phyloP scores from a whole-genome alignment of 2,888 invertebrate species.

The Margaritifera margaritifera region DNA sequence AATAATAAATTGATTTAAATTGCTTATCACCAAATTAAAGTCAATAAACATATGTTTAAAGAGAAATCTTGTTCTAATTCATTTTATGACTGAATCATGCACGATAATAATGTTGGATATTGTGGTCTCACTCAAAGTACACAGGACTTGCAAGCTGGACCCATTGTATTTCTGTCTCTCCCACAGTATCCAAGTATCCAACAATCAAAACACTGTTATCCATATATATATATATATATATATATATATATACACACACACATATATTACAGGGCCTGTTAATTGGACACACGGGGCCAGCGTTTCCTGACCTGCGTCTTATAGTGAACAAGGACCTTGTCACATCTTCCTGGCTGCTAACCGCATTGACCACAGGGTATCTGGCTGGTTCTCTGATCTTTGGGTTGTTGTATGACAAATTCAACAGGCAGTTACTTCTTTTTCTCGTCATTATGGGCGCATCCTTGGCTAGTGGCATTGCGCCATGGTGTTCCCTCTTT shows the following conservation, averaged over 20 bases:
- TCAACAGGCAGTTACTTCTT: conserved; percentile 63
- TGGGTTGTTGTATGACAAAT: conserved; percentile 47
- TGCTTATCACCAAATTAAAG: too few relatives aligned
- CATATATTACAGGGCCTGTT: conserved; percentile 63
- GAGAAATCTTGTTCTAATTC: too few relatives aligned
- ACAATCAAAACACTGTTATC: too few relatives aligned
- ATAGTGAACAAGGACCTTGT: conserved; percentile 56
- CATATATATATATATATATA: too few relatives aligned
- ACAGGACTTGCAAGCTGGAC: too few relatives aligned
- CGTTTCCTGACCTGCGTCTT: conserved; percentile 67
- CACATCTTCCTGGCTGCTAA: conserved; percentile 65
- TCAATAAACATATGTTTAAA: too few relatives aligned
- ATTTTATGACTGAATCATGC: too few relatives aligned
- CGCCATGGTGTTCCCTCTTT: conserved; percentile 64
- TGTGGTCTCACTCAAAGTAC: too few relatives aligned
- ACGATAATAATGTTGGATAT: too few relatives aligned
- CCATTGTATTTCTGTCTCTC: too few relatives aligned
- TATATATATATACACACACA: not conserved
- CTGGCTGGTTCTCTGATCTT: conserved; percentile 67
- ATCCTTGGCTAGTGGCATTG: conserved; percentile 59
- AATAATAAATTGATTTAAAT: too few relatives aligned
- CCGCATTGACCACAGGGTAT: conserved; percentile 68
- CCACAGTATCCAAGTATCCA: too few relatives aligned
- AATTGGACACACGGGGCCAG: conserved; percentile 69
- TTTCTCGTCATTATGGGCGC: conserved; percentile 62